phyloP scores from a whole-genome alignment of 2,797 vertebrate genomes.

The Mycteria americana region DNA sequence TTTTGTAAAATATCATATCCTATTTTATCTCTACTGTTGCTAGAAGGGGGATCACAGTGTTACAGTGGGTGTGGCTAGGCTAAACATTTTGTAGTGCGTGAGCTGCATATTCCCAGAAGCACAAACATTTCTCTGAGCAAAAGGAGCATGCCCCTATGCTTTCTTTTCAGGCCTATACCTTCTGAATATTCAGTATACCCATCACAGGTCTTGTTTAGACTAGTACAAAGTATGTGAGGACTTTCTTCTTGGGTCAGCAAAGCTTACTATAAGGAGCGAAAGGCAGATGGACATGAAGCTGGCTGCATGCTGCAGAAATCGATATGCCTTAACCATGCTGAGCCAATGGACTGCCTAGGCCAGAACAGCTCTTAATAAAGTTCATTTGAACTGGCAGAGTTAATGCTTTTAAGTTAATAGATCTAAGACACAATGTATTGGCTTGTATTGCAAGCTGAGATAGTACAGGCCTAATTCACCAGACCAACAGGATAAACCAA shows the following conservation, averaged over 20 bases:
- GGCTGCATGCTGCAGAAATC: not conserved
- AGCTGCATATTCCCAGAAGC: not conserved
- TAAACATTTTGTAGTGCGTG: not conserved
- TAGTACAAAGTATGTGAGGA: not conserved
- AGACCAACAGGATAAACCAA: not conserved
- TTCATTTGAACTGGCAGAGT: not conserved
- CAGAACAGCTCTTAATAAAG: not conserved
- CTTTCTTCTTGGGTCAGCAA: not conserved
- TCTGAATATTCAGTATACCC: not conserved
- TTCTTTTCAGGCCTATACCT: not conserved
- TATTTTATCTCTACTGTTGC: not conserved
- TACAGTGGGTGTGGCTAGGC: not conserved
- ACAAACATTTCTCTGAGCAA: not conserved
- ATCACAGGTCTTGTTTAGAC: not conserved
- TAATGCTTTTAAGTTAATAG: not conserved
- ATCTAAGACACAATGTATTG: not conserved
- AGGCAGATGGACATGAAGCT: not conserved
- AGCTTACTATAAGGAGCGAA: not conserved
- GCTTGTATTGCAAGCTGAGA: not conserved
- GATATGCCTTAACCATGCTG: not conserved
- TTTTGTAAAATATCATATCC: not conserved
- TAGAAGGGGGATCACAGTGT: not conserved
- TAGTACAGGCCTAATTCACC: not conserved
- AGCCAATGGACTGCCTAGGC: not conserved
- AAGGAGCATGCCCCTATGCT: not conserved